Percentiles rank a stretch among this genome's conserved stretches.
Conservation (phyloP, 2,797 vertebrate species). For the Perodicticus potto region DNA sequence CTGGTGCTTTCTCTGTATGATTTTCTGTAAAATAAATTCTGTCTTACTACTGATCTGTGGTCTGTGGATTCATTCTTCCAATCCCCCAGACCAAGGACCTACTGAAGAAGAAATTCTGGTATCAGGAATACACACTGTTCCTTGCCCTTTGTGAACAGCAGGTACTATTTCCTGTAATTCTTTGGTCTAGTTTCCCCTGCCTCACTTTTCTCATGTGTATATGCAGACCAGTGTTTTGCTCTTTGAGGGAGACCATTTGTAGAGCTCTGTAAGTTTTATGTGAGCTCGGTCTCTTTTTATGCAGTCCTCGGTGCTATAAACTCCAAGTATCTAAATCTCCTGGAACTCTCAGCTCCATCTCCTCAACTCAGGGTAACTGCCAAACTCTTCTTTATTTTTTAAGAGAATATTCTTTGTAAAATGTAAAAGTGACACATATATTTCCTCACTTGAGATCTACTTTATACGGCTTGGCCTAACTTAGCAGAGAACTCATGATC, state of each 20-base stretch:
- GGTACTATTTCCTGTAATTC: neutral
- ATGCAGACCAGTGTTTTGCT: neutral
- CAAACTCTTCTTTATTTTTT: neutral
- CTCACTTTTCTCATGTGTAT: neutral
- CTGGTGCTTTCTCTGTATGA: too few species aligned
- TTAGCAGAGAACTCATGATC: neutral
- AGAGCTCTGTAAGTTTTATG: neutral
- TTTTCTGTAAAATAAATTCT: too few species aligned
- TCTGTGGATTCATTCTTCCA: too few species aligned
- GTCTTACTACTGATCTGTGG: too few species aligned
- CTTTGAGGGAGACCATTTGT: neutral
- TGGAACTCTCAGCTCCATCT: neutral
- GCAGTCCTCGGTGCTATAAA: neutral
- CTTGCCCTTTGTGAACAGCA: fast-evolving
- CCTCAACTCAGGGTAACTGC: neutral
- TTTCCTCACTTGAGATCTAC: neutral
- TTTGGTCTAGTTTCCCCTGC: neutral
- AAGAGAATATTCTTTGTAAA: neutral
- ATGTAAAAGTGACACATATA: neutral
- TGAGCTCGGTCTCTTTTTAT: neutral
- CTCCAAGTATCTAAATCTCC: neutral
- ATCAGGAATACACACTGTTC: neutral
- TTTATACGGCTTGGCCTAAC: neutral
- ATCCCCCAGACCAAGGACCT: too few species aligned
- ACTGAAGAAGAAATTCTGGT: too few species aligned